phyloP scores from a whole-genome alignment of 2,113 vertebrate genomes.

The Gallinago media region DNA sequence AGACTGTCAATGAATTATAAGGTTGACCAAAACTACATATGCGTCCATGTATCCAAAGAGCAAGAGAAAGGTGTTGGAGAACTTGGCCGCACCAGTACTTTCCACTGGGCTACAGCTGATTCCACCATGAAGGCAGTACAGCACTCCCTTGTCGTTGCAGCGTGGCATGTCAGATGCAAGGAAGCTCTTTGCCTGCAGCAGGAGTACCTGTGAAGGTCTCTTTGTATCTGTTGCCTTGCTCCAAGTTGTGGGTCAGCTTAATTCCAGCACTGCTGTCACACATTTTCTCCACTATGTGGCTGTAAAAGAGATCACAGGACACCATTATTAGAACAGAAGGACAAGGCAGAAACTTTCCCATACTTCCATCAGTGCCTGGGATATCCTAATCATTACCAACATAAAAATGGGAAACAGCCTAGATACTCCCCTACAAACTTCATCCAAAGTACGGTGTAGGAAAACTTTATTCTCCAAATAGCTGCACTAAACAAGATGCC shows the following conservation, averaged over 20 bases:
- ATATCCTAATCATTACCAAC: not conserved
- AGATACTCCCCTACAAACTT: not conserved
- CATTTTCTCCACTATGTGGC: conserved; percentile 91
- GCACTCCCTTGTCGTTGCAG: not conserved
- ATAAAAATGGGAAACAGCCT: not conserved
- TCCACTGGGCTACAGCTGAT: not conserved
- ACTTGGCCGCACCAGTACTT: not conserved
- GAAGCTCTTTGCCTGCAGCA: not conserved
- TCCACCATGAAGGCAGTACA: not conserved
- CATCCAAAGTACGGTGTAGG: not conserved
- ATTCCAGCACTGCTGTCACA: conserved; percentile 87
- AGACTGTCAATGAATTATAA: not conserved
- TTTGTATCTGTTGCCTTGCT: conserved; percentile 90
- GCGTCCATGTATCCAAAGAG: not conserved
- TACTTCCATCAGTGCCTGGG: not conserved
- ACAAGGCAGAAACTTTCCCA: not conserved
- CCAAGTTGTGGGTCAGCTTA: conserved; percentile 82
- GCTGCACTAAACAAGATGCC: not conserved
- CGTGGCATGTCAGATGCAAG: not conserved
- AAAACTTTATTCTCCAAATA: not conserved
- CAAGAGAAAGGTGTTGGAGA: not conserved
- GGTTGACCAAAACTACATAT: not conserved
- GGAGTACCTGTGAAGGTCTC: conserved; percentile 91
- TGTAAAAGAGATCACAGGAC: conserved; percentile 42
- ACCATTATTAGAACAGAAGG: not conserved